Evolutionary conservation across 2,888 invertebrate genomes (phyloP), one percentile per base, ranked within the genome.

Genomic region (Leistus spinibarbis): DNA sequence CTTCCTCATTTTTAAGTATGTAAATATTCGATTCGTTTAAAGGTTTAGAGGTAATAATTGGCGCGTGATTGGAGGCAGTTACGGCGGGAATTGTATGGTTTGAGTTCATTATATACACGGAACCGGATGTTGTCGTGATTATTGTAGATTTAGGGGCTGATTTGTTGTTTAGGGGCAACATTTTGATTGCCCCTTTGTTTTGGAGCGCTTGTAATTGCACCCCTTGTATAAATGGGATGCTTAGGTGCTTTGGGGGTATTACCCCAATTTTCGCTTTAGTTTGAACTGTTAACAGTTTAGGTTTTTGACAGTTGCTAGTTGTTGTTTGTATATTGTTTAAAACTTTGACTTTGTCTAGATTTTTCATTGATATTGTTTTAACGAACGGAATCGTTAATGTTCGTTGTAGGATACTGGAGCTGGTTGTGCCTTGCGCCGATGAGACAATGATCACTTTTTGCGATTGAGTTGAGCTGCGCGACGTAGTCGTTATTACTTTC

Each of bases 381-480:
- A 84, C 82, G 69, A 84, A 82, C 1, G 85, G 84, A 69, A 85
- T 84, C 19, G 84, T 83, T 27, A 85, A 78, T 1, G 85, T 85
- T 70, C 84, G 82, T 78, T 85, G 85, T 63, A 85, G 79, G 77
- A 85, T 85, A 79, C 84, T 85, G 69, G 81, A 82, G 0, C 82
- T 81, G n/a, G 83, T 81, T 64, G 84, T 81, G 2, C 84, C 82
- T 78, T 84, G 84, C 22, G 85, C 81, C 78, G 83, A 85, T 5
- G 85, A 85, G 62, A 86, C 85, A 27, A 86, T 85, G 53, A 86
- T 85, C 67, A 86, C 79, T 79, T 86, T 86, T 77, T 86, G 86
- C 17, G 82, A 79, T 68, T 76, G 79, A 23, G 78, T 78, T 72
- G 79, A 77, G 40, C 22, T 78, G 77, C n/a, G 79, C 10, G 67